phyloP scores from a whole-genome alignment of 2,888 invertebrate species.

The Pristionchus japonicus region DNA sequence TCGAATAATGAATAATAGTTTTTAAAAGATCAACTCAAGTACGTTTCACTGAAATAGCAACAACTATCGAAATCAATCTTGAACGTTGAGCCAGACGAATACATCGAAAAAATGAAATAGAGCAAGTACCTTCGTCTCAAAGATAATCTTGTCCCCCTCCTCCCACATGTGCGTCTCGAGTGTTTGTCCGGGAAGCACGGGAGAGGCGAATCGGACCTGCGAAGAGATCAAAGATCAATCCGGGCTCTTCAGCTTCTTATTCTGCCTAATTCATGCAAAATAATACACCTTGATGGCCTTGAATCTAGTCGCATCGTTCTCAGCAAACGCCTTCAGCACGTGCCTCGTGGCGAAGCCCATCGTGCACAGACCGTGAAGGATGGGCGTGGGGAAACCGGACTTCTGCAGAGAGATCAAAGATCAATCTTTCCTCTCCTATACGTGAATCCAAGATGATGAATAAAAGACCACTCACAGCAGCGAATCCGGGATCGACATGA shows the following conservation, averaged over 20 bases:
- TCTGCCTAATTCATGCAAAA: no score
- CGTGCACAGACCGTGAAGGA: conserved; percentile 93
- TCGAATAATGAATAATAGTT: neutral
- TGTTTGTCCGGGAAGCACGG: conserved; percentile 93
- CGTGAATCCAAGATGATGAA: neutral
- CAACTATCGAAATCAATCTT: no score
- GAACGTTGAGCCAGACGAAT: no score
- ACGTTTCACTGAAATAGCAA: no score
- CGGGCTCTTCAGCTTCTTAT: neutral
- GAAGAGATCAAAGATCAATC: conserved; percentile 84
- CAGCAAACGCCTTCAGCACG: conserved; percentile 84
- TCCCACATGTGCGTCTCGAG: conserved; percentile 95
- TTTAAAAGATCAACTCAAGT: no score
- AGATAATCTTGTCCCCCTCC: conserved; percentile 85
- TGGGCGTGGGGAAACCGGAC: conserved; percentile 86
- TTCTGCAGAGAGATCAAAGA: conserved; percentile 56
- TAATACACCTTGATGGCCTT: conserved; percentile 87
- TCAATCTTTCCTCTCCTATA: neutral
- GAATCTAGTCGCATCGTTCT: conserved; percentile 85
- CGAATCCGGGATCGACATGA: conserved; percentile 92
- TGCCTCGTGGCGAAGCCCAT: conserved; percentile 88
- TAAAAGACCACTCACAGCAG: conserved; percentile 76
- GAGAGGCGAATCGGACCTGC: conserved; percentile 89
- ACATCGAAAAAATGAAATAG: no score
- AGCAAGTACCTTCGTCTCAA: conserved; percentile 87